Evolutionary conservation across 1,140 invertebrate species (phyloP).

Genomic region (Ctenoplectra terminalis): DNA sequence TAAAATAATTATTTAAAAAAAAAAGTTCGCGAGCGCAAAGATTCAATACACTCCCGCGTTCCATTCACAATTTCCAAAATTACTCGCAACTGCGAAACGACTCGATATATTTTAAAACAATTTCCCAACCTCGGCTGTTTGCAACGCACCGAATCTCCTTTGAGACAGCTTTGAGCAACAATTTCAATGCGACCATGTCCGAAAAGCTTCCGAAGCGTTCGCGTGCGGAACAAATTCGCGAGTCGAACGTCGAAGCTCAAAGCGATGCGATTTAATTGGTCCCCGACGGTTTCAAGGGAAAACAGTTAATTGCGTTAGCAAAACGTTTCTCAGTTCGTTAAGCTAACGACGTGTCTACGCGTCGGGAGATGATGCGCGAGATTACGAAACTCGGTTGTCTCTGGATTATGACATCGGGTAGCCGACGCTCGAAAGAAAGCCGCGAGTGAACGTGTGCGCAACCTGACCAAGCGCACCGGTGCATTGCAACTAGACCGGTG

Average conservation of each 20-base stretch:
- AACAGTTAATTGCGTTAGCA: conserved; percentile 37
- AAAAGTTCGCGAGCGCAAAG: too few species aligned
- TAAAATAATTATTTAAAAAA: not conserved
- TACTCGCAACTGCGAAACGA: too few species aligned
- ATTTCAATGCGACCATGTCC: not conserved
- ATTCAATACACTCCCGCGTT: too few species aligned
- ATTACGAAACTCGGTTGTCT: conserved; percentile 37
- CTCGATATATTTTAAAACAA: too few species aligned
- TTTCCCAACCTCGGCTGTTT: too few species aligned
- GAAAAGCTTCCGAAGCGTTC: not conserved
- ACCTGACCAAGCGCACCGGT: conserved; percentile 45
- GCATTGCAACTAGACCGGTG: conserved; percentile 41
- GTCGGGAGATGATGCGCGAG: conserved; percentile 11
- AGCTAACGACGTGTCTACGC: conserved; percentile 31
- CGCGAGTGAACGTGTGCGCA: conserved; percentile 29
- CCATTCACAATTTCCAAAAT: too few species aligned
- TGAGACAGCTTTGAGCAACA: not conserved
- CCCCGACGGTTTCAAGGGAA: conserved; percentile 9
- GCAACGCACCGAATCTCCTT: not conserved
- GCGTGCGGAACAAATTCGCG: not conserved
- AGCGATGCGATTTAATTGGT: conserved; percentile 19
- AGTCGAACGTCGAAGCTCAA: not conserved
- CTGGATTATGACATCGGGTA: conserved; percentile 40
- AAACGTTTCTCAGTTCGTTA: conserved; percentile 53
- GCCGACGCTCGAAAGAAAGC: not conserved